Conservation (phyloP, 2,113 vertebrate species). For the Pseudopodoces humilis region DNA sequence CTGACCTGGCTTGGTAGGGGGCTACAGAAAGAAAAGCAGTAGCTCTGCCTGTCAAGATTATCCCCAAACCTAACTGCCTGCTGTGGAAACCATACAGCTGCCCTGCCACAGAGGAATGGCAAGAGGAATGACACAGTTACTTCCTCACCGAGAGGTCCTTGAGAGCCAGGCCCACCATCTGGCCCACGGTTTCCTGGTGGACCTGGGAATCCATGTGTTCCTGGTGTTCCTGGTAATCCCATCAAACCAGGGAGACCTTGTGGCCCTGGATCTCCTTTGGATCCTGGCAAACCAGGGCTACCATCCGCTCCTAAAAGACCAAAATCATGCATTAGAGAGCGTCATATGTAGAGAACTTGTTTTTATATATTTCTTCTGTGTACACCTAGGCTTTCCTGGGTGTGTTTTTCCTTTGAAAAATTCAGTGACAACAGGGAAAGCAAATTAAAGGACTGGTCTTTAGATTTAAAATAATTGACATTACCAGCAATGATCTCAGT, state of each 20-base stretch:
- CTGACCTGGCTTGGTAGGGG: neutral
- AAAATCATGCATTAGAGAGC: neutral
- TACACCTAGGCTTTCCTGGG: neutral
- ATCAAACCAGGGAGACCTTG: conserved; percentile 73
- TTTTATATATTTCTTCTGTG: neutral
- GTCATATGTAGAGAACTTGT: neutral
- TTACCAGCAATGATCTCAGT: neutral
- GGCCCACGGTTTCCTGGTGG: conserved; percentile 77
- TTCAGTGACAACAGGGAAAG: neutral
- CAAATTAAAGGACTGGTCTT: neutral
- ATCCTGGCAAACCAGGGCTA: conserved; percentile 84
- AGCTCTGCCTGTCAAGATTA: neutral
- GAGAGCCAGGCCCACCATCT: conserved; percentile 60
- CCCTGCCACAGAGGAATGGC: neutral
- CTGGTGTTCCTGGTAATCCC: conserved; percentile 72
- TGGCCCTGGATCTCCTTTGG: conserved; percentile 81
- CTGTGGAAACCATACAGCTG: neutral
- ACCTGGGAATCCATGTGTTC: conserved; percentile 78
- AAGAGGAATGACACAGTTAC: neutral
- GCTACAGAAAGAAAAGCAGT: neutral
- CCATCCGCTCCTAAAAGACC: conserved; percentile 77
- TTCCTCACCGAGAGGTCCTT: conserved; percentile 70
- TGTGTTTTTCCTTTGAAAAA: neutral
- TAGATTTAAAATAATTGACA: neutral
- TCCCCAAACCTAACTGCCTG: neutral